Conservation (phyloP, 2,888 invertebrate species). For the Clusia tigrina region DNA sequence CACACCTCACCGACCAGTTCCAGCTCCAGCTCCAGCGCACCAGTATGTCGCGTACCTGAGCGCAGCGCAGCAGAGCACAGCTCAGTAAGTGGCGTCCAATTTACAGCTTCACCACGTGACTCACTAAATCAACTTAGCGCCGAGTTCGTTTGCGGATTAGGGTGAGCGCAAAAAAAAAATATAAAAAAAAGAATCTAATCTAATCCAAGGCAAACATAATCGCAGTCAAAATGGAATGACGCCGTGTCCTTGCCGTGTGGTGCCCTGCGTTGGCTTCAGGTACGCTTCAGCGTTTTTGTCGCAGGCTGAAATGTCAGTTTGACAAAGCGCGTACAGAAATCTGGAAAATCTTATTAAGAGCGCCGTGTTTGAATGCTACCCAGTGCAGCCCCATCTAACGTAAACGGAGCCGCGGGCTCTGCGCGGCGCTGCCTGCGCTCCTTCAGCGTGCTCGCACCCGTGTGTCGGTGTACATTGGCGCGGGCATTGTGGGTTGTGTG, state of each 20-base stretch:
- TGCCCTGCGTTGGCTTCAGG: no score
- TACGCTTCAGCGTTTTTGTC: slow-evolving; percentile 17
- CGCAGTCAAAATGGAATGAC: slow-evolving; percentile 19
- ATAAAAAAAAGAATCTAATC: slow-evolving; percentile 41
- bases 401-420: background rate
- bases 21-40: background rate
- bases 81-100: slow-evolving; percentile 38
- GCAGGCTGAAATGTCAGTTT: slow-evolving; percentile 50
- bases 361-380: slow-evolving; percentile 20
- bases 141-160: slow-evolving; percentile 45
- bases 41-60: background rate
- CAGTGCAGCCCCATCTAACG: slow-evolving; percentile 34
- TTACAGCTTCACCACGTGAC: slow-evolving; percentile 53
- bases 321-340: slow-evolving; percentile 58
- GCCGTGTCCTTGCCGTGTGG: background rate
- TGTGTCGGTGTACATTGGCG: background rate
- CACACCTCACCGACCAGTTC: background rate
- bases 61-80: background rate
- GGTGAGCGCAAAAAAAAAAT: slow-evolving; percentile 6
- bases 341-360: slow-evolving; percentile 45
- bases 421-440: background rate
- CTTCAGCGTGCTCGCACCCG: no score
- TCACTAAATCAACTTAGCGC: slow-evolving; percentile 54
- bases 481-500: background rate
- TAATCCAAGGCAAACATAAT: slow-evolving; percentile 43